Evolutionary conservation across 1,140 invertebrate species (phyloP).

Genomic region (Kradibia gibbosae): DNA sequence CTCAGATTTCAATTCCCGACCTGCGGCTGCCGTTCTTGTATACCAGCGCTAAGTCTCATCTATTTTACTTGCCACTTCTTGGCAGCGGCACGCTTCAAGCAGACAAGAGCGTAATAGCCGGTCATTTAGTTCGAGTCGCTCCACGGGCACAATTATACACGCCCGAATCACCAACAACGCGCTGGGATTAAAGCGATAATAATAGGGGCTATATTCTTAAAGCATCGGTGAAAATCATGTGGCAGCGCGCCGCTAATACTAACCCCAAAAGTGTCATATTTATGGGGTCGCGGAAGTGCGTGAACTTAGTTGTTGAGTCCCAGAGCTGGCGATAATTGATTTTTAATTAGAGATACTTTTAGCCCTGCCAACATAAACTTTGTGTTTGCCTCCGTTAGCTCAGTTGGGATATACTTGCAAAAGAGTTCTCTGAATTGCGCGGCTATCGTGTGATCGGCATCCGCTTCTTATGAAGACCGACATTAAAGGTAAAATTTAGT

Average conservation of each 20-base stretch:
- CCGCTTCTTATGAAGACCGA: background rate
- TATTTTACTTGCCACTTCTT: slow-evolving; percentile 28
- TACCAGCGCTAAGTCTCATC: too few species aligned
- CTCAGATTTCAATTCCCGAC: too few species aligned
- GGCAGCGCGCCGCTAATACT: background rate
- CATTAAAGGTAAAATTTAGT: background rate
- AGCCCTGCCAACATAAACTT: too few species aligned
- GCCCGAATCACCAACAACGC: slow-evolving; percentile 1
- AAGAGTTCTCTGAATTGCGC: background rate
- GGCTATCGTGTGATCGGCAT: too few species aligned
- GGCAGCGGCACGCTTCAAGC: slow-evolving; percentile 3
- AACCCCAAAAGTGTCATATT: slow-evolving; percentile 4
- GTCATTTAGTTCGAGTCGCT: slow-evolving; percentile 8
- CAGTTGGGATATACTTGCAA: too few species aligned
- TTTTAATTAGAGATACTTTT: slow-evolving; percentile 20
- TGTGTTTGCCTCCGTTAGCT: background rate
- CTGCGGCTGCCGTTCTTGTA: too few species aligned
- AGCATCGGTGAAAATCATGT: slow-evolving; percentile 10
- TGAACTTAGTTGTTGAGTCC: background rate
- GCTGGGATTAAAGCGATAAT: slow-evolving; percentile 28
- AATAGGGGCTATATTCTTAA: slow-evolving; percentile 3
- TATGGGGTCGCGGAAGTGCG: background rate
- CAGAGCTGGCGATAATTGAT: slow-evolving; percentile 13
- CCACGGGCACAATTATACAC: slow-evolving; percentile 7
- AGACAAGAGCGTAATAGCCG: slow-evolving; percentile 16